Base-by-base conservation (phyloP, 2,888 invertebrate species). In the Bombylius discolor region DNA sequence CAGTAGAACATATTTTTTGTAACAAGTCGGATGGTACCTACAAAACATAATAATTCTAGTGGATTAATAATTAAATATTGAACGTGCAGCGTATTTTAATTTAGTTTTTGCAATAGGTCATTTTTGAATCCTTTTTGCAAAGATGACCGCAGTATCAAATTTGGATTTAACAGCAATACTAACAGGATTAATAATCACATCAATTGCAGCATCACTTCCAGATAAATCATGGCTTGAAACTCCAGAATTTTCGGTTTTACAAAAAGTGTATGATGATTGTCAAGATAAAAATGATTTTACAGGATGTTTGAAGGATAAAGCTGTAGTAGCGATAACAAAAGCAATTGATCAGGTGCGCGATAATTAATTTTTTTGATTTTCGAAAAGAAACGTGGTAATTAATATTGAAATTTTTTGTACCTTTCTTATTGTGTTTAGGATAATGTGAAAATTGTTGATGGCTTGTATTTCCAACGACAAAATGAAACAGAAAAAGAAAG, bases 261-360 rank as follows among this genome's bases (percentile, higher is more conserved):
- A 80, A 64, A 80, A 80, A 69, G 78, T 81, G 62, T 82, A 81
- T 65, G 81, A 81, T 61, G 81, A 81, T 65, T 82, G 82, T 69
- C 80, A 80, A 72, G 72, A 76, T 59, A 80, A 78, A 61, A 77
- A 78, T 66, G 81, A 81, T 65, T 76, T 82, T 65, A 75, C 79
- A 55, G 75, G 74, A 64, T 82, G 82, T 66, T 73, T 82, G 53
- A 82, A 82, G 68, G 78, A 79, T 62, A 82, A 81, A 65, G 81
- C 81, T 47, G 69, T 82, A 55, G 73, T 74, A 57, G 82, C 80
- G 12, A 71, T 82, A 50, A 74, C 77, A 47, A 78, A 81, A 62
- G 82, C 81, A 59, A 74, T 81, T 61, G 79, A 81, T 61, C 80
- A 81, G 76, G 79, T 79, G 53, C 23, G 23, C 23, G 23, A 23